A percentile compares a stretch with the other conserved stretches of the same genome.
phyloP scores from a whole-genome alignment of 2,888 invertebrate species.

The Brachynemurus nebulosus region DNA sequence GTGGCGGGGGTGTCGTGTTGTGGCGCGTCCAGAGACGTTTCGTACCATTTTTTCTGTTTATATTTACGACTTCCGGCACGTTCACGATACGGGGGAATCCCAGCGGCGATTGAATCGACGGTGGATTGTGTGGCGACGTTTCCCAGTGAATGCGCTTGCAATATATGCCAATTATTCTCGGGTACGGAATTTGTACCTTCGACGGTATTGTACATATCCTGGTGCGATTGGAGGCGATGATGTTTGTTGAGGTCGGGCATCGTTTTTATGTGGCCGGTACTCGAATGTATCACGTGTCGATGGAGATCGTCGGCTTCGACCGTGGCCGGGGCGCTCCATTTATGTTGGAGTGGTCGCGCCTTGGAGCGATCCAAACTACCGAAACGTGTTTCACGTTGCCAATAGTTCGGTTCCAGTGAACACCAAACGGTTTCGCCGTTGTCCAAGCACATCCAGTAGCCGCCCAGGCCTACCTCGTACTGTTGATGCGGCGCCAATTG shows the following conservation, averaged over 20 bases:
- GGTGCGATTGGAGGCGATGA: background rate
- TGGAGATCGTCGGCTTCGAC: slow-evolving; percentile 27
- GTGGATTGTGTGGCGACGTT: slow-evolving; percentile 37
- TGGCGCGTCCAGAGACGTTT: slow-evolving; percentile 31
- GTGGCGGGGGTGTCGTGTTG: too few relatives aligned
- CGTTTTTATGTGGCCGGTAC: background rate
- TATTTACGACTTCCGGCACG: slow-evolving; percentile 24
- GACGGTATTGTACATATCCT: background rate
- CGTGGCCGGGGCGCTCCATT: slow-evolving; percentile 26
- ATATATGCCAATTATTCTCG: slow-evolving; percentile 29
- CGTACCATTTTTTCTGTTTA: slow-evolving; percentile 33
- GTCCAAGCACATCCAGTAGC: slow-evolving; percentile 30
- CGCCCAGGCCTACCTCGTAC: slow-evolving; percentile 30
- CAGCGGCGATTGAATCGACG: slow-evolving; percentile 18
- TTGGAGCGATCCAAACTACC: slow-evolving; percentile 46
- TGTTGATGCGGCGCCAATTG: slow-evolving; percentile 25
- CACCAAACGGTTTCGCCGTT: slow-evolving; percentile 31
- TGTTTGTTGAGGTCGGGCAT: background rate
- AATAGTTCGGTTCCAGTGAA: slow-evolving; percentile 24
- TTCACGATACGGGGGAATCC: background rate
- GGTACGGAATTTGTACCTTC: background rate
- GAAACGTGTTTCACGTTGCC: slow-evolving; percentile 34
- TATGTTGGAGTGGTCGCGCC: slow-evolving; percentile 29
- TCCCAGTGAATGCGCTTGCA: slow-evolving; percentile 43
- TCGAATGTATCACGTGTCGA: slow-evolving; percentile 10